Conservation (phyloP, 2,888 invertebrate genomes). For the Philhelius pedissequus region DNA sequence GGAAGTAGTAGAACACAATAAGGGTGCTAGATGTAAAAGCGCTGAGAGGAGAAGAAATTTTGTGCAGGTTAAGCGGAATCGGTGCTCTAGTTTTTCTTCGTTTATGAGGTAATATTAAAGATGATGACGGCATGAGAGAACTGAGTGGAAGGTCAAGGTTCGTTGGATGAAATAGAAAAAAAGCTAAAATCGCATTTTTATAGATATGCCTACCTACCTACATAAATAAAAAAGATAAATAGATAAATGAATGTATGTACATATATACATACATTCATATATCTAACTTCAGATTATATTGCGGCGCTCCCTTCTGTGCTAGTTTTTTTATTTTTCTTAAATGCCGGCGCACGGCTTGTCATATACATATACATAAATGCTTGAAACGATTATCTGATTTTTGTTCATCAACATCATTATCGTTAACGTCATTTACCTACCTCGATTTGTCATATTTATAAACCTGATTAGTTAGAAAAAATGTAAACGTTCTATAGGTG, state of each 20-base stretch:
- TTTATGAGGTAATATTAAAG: background rate
- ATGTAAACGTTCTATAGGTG: too few species aligned
- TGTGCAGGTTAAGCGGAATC: background rate
- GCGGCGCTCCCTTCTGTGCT: background rate
- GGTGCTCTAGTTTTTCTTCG: constrained; percentile 12
- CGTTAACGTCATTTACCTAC: background rate
- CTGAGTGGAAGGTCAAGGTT: background rate
- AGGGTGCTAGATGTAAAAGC: too few species aligned
- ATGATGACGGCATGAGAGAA: background rate
- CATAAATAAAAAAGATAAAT: background rate
- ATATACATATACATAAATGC: too few species aligned
- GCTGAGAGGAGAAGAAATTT: background rate
- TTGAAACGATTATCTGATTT: background rate
- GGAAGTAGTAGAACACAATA: too few species aligned
- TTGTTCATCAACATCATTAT: background rate
- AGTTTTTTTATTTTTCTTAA: background rate
- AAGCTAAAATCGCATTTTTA: background rate
- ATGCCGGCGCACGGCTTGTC: background rate
- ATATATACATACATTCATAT: too few species aligned
- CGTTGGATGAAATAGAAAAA: background rate
- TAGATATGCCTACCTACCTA: background rate
- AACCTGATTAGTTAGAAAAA: background rate
- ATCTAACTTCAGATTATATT: background rate
- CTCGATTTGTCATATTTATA: background rate
- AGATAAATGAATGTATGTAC: background rate